phyloP scores from a whole-genome alignment of 2,797 vertebrate genomes.

The Sebastes cheni region DNA sequence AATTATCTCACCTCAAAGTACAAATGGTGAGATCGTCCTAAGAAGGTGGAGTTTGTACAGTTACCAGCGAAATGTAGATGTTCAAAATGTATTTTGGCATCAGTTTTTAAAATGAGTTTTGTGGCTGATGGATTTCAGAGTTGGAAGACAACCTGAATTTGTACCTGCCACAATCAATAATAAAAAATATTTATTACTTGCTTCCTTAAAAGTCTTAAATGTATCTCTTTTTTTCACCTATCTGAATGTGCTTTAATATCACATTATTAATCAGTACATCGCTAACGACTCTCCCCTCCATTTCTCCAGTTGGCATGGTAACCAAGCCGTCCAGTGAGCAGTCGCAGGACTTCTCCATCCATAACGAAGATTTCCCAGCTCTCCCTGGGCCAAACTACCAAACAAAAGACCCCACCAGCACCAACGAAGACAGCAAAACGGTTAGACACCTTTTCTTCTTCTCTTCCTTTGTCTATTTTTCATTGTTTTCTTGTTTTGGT shows the following conservation, averaged over 20 bases:
- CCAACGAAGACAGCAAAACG: slow-evolving; percentile 96
- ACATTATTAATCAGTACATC: not conserved
- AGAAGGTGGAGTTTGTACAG: no score
- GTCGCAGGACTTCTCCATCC: slow-evolving; percentile 99
- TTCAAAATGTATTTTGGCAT: no score
- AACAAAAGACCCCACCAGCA: slow-evolving; percentile 92
- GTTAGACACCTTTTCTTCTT: slow-evolving; percentile 61
- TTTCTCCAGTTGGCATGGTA: slow-evolving; percentile 93
- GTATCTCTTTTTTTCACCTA: no score
- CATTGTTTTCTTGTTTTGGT: not conserved
- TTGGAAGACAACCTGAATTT: no score
- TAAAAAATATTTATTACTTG: no score
- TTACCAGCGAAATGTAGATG: no score
- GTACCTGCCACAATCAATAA: not conserved
- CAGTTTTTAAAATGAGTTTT: no score
- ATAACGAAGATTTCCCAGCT: slow-evolving; percentile 98
- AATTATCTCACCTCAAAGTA: no score
- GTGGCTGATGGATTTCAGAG: no score
- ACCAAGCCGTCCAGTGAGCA: slow-evolving; percentile 99
- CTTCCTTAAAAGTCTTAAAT: no score
- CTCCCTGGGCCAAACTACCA: slow-evolving; percentile 95
- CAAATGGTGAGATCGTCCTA: no score
- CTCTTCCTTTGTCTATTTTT: no score
- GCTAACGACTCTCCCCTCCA: not conserved
- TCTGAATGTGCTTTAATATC: not conserved